Evolutionary conservation across 2,888 invertebrate species (phyloP).

Genomic region (Subacronicta megacephala): DNA sequence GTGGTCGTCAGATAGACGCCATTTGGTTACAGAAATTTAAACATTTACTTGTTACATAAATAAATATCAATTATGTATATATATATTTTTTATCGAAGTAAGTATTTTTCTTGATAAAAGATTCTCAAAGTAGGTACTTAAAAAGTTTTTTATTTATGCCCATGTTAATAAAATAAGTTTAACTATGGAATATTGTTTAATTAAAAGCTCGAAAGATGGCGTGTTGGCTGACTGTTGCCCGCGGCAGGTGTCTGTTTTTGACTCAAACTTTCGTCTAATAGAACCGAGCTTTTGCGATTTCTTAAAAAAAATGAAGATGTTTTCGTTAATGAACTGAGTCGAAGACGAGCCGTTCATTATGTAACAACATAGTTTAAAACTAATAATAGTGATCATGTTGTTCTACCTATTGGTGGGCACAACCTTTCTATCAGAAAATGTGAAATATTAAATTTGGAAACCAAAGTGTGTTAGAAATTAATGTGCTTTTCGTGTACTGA

Average conservation of each 20-base stretch:
- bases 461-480: too few relatives aligned
- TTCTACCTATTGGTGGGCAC: too few relatives aligned
- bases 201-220: slow-evolving; percentile 14
- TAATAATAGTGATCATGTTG: neutral
- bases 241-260: slow-evolving; percentile 27
- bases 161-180: neutral
- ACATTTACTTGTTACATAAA: too few relatives aligned
- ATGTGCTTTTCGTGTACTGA: too few relatives aligned
- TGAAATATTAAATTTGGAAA: too few relatives aligned
- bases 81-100: too few relatives aligned
- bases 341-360: slow-evolving; percentile 9
- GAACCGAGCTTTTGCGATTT: slow-evolving; percentile 7
- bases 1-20: too few relatives aligned
- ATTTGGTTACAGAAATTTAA: too few relatives aligned
- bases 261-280: slow-evolving; percentile 17
- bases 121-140: neutral
- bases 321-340: neutral
- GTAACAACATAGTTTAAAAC: neutral
- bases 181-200: slow-evolving; percentile 5
- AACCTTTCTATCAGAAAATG: too few relatives aligned
- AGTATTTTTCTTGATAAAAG: too few relatives aligned
- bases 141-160: neutral
- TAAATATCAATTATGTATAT: too few relatives aligned
- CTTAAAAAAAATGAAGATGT: slow-evolving; percentile 15
- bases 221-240: slow-evolving; percentile 18